A percentile compares a stretch with the other conserved stretches of the same genome.
phyloP scores from a whole-genome alignment of 2,113 vertebrate species.

The Pithys albifrons region DNA sequence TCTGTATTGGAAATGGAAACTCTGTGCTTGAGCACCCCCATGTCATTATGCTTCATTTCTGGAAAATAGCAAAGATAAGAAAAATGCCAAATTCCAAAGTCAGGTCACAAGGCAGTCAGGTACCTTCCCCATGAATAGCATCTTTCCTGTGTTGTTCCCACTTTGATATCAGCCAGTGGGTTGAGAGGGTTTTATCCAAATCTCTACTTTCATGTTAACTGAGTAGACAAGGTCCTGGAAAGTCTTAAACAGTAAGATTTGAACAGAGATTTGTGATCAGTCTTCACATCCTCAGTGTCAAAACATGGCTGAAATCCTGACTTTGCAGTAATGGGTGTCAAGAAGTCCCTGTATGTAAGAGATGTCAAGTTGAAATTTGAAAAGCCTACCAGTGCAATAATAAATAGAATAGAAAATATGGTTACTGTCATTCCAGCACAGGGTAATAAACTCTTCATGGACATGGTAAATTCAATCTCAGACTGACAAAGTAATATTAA shows the following conservation, averaged over 20 bases:
- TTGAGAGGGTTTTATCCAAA: background rate
- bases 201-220: background rate
- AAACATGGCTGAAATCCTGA: background rate
- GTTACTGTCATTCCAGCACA: background rate
- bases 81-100: background rate
- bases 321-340: background rate
- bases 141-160: background rate
- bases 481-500: background rate
- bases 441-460: background rate
- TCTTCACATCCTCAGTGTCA: background rate
- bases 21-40: background rate
- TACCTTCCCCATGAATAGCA: background rate
- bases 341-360: background rate
- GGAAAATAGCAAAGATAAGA: background rate
- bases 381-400: background rate
- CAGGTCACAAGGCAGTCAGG: background rate
- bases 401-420: background rate
- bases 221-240: background rate
- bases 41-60: background rate
- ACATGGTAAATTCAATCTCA: background rate
- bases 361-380: background rate
- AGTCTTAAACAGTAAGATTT: background rate
- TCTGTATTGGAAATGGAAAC: background rate
- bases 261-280: background rate
- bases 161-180: background rate